phyloP scores from a whole-genome alignment of 2,888 invertebrate species.

The Perizoma flavofasciatum region DNA sequence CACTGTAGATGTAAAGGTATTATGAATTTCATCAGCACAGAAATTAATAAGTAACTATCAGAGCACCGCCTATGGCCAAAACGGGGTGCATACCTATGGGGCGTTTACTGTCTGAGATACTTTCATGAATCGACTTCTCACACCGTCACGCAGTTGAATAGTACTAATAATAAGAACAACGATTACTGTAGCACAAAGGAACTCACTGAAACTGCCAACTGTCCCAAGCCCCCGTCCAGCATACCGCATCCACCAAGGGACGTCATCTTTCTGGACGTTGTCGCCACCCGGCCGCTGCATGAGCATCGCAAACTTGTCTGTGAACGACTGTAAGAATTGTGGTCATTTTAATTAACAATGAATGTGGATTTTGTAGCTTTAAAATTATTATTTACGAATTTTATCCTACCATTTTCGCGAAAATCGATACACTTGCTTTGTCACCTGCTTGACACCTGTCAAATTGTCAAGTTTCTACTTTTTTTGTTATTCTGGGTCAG shows the following conservation, averaged over 20 bases:
- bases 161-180: conserved; percentile 23
- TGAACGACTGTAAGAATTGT: conserved; percentile 85
- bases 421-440: conserved; percentile 78
- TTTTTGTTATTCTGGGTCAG: background rate
- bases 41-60: too few species aligned
- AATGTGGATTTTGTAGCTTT: conserved; percentile 20
- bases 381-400: conserved; percentile 50
- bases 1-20: too few species aligned
- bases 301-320: conserved; percentile 90
- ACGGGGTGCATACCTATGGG: too few species aligned
- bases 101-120: background rate
- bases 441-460: conserved; percentile 71
- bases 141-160: conserved; percentile 17
- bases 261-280: conserved; percentile 90
- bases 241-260: conserved; percentile 95
- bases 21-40: too few species aligned
- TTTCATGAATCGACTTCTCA: conserved; percentile 4
- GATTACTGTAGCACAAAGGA: conserved; percentile 40
- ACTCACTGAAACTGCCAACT: conserved; percentile 92
- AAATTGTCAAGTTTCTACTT: conserved; percentile 32
- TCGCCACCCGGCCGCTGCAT: conserved; percentile 93
- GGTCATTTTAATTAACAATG: conserved; percentile 44
- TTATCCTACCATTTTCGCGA: conserved; percentile 75
- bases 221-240: conserved; percentile 92
- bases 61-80: too few species aligned